Evolutionary conservation across 2,113 vertebrate genomes (phyloP), one percentile per base, ranked within the genome.

Genomic region (Thalassoma bifasciatum): DNA sequence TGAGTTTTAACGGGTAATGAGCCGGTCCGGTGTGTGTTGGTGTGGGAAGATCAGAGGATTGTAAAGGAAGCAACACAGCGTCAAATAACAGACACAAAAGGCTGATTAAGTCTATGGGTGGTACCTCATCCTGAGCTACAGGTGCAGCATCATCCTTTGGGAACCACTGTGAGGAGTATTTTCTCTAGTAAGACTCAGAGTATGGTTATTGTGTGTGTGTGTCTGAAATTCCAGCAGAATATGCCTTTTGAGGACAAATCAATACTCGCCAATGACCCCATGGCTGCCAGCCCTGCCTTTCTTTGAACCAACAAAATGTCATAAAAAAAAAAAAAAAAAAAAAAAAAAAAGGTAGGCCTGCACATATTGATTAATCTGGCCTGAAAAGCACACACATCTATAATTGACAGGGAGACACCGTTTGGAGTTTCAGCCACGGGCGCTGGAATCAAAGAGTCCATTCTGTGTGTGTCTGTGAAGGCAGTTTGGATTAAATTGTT

Each of bases 1-100:
- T 50, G 62, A 64, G 70, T 82, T 84, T 49, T 68, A 61, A 37
- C 83, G 74, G 88, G 85, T 90, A 89, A 92, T 86, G 85, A 85
- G 66, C 61, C 66, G 21, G 53, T 61, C 58, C 68, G 58, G 56
- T 79, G 66, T 77, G 77, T 69, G 77, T 62, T 56, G 54, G 46
- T 26, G 50, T 67, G 62, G 46, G 75, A 1, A 22, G 59, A 49
- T 38, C 1, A 58, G 40, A 23, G 42, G 54, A 66, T 59, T 52
- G 66, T 60, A 72, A 17, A 72, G 19, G 81, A 81, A 64, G 60
- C 77, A 0, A 17, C 8, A 21, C 38, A 42, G 60, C 67, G 59
- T 61, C 56, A 10, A 17, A 51, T 75, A 83, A 59, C 66, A 72
- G 52, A 66, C 30, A 42, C 1, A 36, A 1, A 57, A 9, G 5